These are phyloP conservation scores for Brotogeris chrysoptera DNA, from an alignment of 2,797 vertebrate species.

Conservation along the genomic window DNA sequence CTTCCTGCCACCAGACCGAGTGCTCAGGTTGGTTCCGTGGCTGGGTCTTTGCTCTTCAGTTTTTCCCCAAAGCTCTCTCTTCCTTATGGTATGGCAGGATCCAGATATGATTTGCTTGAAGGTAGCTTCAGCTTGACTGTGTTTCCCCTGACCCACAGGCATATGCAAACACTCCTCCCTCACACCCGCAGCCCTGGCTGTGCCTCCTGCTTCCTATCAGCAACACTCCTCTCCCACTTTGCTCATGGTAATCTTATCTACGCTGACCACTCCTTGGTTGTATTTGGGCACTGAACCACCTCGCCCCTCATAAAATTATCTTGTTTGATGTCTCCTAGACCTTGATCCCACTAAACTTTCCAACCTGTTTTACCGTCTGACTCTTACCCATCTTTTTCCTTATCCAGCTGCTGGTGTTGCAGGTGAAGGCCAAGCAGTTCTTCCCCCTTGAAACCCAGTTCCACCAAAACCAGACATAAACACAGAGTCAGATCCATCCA, in stretches of 20 bases:
- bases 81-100: accelerated
- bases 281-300: slow-evolving; percentile 58
- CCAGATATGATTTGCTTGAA: accelerated
- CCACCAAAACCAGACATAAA: neutral
- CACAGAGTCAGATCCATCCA: no score
- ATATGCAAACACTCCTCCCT: neutral
- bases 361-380: neutral
- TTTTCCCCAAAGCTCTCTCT: neutral
- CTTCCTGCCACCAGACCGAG: accelerated
- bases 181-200: neutral
- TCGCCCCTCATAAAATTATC: slow-evolving; percentile 50
- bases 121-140: neutral
- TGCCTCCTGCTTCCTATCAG: slow-evolving; percentile 2
- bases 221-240: slow-evolving; percentile 27
- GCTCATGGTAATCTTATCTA: slow-evolving; percentile 59
- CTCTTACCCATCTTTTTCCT: neutral
- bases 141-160: neutral
- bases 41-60: neutral
- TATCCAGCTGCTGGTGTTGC: neutral
- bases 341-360: slow-evolving; percentile 54
- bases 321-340: slow-evolving; percentile 30
- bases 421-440: neutral
- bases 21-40: accelerated
- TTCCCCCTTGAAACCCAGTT: neutral
- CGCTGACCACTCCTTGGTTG: slow-evolving; percentile 54